phyloP scores from a whole-genome alignment of 2,113 vertebrate species.

The Carassius auratus region DNA sequence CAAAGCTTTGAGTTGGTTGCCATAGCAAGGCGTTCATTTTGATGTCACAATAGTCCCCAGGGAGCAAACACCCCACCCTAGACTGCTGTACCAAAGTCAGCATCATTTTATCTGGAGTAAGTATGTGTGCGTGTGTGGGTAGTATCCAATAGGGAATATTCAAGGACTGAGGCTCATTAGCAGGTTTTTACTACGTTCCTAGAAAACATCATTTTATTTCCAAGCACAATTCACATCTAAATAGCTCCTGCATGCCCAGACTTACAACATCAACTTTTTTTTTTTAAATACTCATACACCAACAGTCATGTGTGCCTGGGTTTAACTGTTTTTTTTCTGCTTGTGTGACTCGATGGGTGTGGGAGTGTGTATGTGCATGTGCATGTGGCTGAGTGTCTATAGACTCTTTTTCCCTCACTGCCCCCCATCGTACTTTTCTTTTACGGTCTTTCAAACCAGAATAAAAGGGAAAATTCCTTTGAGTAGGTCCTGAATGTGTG shows the following conservation, averaged over 20 bases:
- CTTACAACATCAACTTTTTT: not conserved
- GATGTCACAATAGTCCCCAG: constrained; percentile 51
- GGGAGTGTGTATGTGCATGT: constrained; percentile 28
- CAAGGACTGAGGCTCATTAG: constrained; percentile 28
- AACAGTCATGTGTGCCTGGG: not conserved
- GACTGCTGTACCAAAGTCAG: constrained; percentile 1
- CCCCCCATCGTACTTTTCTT: constrained; percentile 42
- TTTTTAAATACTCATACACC: not conserved
- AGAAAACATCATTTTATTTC: not conserved
- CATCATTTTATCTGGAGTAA: constrained; percentile 9
- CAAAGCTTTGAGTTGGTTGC: constrained; percentile 47
- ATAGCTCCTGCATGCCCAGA: not conserved
- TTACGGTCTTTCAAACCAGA: constrained; percentile 49
- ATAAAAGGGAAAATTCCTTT: constrained; percentile 59
- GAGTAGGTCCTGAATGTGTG: constrained; percentile 57
- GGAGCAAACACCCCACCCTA: constrained; percentile 43
- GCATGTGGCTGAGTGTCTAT: constrained; percentile 39
- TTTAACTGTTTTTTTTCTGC: constrained; percentile 20
- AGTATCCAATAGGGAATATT: constrained; percentile 19
- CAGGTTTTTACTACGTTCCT: constrained; percentile 23
- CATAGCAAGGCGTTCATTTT: constrained; percentile 55
- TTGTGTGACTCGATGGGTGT: constrained; percentile 33
- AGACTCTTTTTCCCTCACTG: constrained; percentile 32
- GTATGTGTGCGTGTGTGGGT: constrained; percentile 15
- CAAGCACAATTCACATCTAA: constrained; percentile 14